phyloP scores from a whole-genome alignment of 2,888 invertebrate species.

The Tachina grossa region DNA sequence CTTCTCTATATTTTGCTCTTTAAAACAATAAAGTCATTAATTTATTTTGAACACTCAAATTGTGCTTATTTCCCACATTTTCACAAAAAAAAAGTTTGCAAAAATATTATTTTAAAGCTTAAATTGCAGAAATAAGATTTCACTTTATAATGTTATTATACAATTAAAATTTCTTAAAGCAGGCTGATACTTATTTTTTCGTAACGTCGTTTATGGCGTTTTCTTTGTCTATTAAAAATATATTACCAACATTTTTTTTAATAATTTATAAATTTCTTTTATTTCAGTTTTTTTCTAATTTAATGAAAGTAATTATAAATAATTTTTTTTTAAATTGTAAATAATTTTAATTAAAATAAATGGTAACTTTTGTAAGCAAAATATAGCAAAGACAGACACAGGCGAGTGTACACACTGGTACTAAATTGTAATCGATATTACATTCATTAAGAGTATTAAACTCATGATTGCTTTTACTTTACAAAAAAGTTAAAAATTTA shows the following conservation, averaged over 20 bases:
- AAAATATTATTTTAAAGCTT: slow-evolving; percentile 48
- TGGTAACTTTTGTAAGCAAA: background rate
- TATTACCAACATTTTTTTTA: background rate
- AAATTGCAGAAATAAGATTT: slow-evolving; percentile 62
- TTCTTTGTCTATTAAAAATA: background rate
- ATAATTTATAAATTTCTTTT: slow-evolving; percentile 32
- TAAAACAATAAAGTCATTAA: slow-evolving; percentile 37
- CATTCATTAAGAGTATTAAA: background rate
- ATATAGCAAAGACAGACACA: too few relatives aligned
- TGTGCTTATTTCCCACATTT: slow-evolving; percentile 40
- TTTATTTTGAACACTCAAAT: slow-evolving; percentile 22
- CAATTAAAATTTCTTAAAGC: slow-evolving; percentile 62
- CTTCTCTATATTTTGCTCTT: too few relatives aligned
- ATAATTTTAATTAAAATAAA: slow-evolving; percentile 21
- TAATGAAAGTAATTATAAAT: slow-evolving; percentile 29
- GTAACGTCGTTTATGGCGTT: slow-evolving; percentile 9
- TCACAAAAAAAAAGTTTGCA: background rate
- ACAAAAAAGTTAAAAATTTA: too few relatives aligned
- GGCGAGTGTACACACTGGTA: background rate
- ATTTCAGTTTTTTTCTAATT: background rate
- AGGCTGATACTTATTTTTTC: background rate
- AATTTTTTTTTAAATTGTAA: slow-evolving; percentile 33
- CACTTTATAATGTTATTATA: slow-evolving; percentile 60
- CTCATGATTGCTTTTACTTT: too few relatives aligned
- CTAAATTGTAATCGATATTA: background rate